Evolutionary conservation across 2,888 invertebrate genomes (phyloP).

Genomic region (Busseola fusca): DNA sequence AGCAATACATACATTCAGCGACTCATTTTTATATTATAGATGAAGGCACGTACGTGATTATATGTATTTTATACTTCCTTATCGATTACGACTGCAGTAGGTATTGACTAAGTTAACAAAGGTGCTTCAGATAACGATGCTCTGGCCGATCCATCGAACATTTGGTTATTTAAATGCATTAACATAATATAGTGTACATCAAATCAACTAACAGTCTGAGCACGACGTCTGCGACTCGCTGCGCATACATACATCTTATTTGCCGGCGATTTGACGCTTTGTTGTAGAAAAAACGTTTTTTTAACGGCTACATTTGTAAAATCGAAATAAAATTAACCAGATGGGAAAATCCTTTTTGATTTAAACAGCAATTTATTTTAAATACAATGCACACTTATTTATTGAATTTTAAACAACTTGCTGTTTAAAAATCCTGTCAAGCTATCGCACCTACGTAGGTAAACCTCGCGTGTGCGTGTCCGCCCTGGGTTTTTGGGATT

Average conservation of each 20-base stretch:
- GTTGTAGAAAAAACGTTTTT: constrained; percentile 1
- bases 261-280: constrained; percentile 10
- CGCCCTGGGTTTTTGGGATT: too few relatives aligned
- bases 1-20: too few relatives aligned
- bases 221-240: constrained; percentile 21
- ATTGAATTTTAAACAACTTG: background rate
- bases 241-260: constrained; percentile 21
- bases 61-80: constrained; percentile 21
- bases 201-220: constrained; percentile 26
- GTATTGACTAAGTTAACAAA: constrained; percentile 20
- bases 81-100: background rate
- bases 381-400: constrained; percentile 4
- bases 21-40: constrained; percentile 2
- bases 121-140: constrained; percentile 13
- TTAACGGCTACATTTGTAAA: constrained; percentile 5
- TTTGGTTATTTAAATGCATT: constrained; percentile 23
- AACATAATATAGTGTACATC: constrained; percentile 17
- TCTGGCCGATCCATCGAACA: background rate
- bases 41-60: constrained; percentile 17
- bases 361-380: constrained; percentile 5
- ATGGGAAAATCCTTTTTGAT: constrained; percentile 7
- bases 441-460: too few relatives aligned
- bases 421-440: too few relatives aligned
- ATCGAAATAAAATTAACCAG: constrained; percentile 8
- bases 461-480: too few relatives aligned